Conservation (phyloP, 1,140 invertebrate species). For the Coelopa frigida region DNA sequence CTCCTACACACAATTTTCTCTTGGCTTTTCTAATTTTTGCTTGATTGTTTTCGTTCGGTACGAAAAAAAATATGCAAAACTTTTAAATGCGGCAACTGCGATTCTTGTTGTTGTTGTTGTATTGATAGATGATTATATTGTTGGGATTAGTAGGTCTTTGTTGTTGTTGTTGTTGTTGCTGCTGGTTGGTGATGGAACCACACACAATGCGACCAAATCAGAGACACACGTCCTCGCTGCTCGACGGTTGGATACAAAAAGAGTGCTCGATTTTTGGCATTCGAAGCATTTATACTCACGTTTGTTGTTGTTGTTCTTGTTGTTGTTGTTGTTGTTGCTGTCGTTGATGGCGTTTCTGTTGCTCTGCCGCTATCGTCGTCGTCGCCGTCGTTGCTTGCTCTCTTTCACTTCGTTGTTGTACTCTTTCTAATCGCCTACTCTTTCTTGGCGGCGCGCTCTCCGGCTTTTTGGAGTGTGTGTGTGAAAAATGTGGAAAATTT, state of each 20-base stretch:
- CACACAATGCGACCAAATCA: slow-evolving; percentile 9
- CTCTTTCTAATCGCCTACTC: background rate
- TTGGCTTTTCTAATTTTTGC: too few species aligned
- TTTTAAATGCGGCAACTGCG: too few species aligned
- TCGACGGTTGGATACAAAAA: slow-evolving; percentile 30
- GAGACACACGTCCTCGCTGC: slow-evolving; percentile 25
- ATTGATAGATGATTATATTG: slow-evolving; percentile 1
- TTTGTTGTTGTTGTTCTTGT: slow-evolving; percentile 8
- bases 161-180: background rate
- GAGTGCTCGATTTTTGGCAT: slow-evolving; percentile 21
- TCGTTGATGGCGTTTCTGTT: background rate
- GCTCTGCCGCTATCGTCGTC: background rate
- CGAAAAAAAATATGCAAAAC: too few species aligned
- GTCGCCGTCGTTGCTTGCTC: slow-evolving; percentile 5
- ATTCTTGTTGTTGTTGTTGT: background rate
- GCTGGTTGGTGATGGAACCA: background rate
- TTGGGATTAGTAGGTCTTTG: background rate
- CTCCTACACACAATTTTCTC: too few species aligned
- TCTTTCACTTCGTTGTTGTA: background rate
- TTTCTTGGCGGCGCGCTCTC: too few species aligned
- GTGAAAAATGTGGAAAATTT: too few species aligned
- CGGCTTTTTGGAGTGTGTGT: too few species aligned
- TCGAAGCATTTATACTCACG: slow-evolving; percentile 23
- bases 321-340: background rate
- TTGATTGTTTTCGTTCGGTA: too few species aligned